Base-by-base conservation (phyloP, 2,888 invertebrate genomes). In the Cerastoderma edule region DNA sequence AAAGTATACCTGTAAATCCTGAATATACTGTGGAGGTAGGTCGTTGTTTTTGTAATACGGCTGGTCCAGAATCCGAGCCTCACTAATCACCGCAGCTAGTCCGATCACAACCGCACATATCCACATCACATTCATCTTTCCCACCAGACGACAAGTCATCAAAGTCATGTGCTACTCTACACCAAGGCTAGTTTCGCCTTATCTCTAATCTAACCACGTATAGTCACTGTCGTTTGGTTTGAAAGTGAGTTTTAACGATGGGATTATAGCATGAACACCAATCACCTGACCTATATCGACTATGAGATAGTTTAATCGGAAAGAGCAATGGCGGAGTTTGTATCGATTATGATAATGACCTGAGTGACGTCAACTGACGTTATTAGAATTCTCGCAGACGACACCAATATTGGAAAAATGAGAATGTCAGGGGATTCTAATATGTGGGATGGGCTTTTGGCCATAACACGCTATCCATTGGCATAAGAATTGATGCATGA, bases 301-400 rank as follows among this genome's bases (percentile, higher is more conserved):
- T n/a, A 8, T 19, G 13, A 30, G 57, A 57, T 33, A 33, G 33
- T 57, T 57, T 48, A 48, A 65, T 65, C 27, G 48, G 65, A 32
- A 46, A 30, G 22, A 19, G 46, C 65, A 65, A 65, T 65, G 65
- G 65, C 48, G 65, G 65, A 48, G 3, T 6, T n/a, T n/a, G n/a
- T 65, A 65, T 65, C 65, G 65, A 65, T 65, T 65, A 46, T 65
- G 44, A 30, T 48, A 32, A 65, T 46, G 19, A 30, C 24, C 22
- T 48, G 19, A 19, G 19, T 46, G 63, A 65, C 48, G 65, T 27
- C 22, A 4, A 28, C 10, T 30, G 44, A 32, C 65, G 48, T 27
- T 22, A 46, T 46, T 28, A 48, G 28, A 19, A 65, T 19, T 57
- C n/a, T n/a, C 22, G 57, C 50, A 50, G 2, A 22, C 50, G 50